Evolutionary conservation across 2,888 invertebrate genomes (phyloP), one percentile per base, ranked within the genome.

Genomic region (Teleogryllus oceanicus): DNA sequence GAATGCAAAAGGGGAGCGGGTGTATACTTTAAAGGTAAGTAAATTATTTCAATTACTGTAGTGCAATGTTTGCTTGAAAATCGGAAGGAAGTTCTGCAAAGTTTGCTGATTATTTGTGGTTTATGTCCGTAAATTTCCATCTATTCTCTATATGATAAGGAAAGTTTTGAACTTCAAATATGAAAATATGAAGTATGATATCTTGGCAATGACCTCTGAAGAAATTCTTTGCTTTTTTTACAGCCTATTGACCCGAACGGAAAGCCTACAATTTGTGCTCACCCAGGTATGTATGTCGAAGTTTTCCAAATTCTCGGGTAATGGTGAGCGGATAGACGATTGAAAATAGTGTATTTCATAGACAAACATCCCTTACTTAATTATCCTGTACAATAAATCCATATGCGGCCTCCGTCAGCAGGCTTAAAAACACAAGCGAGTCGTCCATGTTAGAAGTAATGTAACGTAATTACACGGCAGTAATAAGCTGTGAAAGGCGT

Each of bases 241-340:
- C 89, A 97, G 96, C 94, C 94, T 87, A 89, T 91, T 75, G 94
- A 94, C 85, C 94, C 94, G 0, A 86, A 88, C 84, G 96, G 95
- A 74, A 92, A 91, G 80, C 95, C 96, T 1, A 97, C 97, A 0
- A 85, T 93, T 79, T 96, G 96, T 1, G 97, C 97, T 8, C 97
- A 97, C 90, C 97, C 96, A 85, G 93, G 92, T 92, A 86, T 85
- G 83, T 81, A 11, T 74, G 74, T 80, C 5, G 8, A 37, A 37
- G 37, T 5, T 37, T 37, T 37, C 37, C 37, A 5, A n/a, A 37
- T 77, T 49, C 2, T 37, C 8, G 37, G 37, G 37, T 37, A n/a
- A 37, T 50, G 13, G 8, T 8, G 74, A 11, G 5, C 5, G 5
- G 12, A 78, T 20, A 50, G 18, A 74, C 21, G 11, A 4, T 78